A percentile compares a stretch with the other conserved stretches of the same genome.
Conservation (phyloP, 2,888 invertebrate species). For the Ferdinandea cuprea region DNA sequence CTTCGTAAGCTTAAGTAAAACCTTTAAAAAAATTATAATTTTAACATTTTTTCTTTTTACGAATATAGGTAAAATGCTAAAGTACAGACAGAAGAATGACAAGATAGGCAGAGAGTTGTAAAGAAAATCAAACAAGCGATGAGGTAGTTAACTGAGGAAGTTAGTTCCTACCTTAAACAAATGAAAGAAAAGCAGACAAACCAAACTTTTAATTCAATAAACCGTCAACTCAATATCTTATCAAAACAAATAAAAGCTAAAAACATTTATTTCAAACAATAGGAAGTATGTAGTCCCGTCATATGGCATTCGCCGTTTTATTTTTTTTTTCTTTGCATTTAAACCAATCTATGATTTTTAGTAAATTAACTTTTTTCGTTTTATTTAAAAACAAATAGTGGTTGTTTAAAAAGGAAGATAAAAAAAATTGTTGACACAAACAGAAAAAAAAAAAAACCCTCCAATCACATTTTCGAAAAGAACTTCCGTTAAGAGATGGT, state of each 20-base stretch:
- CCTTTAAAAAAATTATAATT: conserved; percentile 46
- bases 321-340: conserved; percentile 54
- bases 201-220: conserved; percentile 43
- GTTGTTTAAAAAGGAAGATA: conserved; percentile 39
- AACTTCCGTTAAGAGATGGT: conserved; percentile 52
- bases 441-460: too few species aligned
- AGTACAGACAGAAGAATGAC: conserved; percentile 69
- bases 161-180: conserved; percentile 66
- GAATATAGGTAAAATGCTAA: conserved; percentile 72
- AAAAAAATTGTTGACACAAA: conserved; percentile 31
- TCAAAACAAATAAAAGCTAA: conserved; percentile 32
- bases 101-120: conserved; percentile 70
- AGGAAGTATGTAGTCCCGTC: conserved; percentile 61
- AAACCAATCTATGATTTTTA: conserved; percentile 38
- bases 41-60: conserved; percentile 67
- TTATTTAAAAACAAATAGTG: conserved; percentile 38
- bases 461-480: conserved; percentile 24
- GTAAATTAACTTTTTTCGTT: conserved; percentile 31
- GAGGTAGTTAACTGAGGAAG: conserved; percentile 68
- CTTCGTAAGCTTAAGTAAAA: conserved; percentile 42
- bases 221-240: conserved; percentile 27
- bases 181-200: conserved; percentile 56
- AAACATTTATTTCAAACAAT: conserved; percentile 42
- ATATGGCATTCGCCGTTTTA: conserved; percentile 11
- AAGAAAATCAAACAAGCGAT: conserved; percentile 59